phyloP scores from a whole-genome alignment of 2,797 vertebrate species.

The Lepus oiostolus region DNA sequence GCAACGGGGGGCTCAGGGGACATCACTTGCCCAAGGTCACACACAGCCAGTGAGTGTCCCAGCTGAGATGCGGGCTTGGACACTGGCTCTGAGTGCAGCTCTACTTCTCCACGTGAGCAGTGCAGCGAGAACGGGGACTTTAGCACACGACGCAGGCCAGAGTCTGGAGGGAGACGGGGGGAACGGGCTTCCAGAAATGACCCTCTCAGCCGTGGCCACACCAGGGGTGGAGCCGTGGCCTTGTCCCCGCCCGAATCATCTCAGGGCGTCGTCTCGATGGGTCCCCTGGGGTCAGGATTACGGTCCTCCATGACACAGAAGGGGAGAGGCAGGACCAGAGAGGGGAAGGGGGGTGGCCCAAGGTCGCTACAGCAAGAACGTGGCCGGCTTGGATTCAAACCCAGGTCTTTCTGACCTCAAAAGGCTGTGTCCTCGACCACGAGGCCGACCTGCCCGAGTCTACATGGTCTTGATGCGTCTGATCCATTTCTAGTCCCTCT shows the following conservation, averaged over 20 bases:
- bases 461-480: background rate
- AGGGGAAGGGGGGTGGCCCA: background rate
- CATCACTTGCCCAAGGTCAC: background rate
- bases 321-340: background rate
- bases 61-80: background rate
- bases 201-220: accelerated
- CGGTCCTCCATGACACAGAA: background rate
- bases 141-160: no score
- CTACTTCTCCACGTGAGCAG: background rate
- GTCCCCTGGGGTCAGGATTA: background rate
- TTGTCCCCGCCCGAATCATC: accelerated
- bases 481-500: background rate
- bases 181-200: background rate
- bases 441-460: background rate
- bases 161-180: background rate
- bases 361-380: slow-evolving; percentile 17
- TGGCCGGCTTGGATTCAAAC: background rate
- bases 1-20: background rate
- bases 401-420: background rate
- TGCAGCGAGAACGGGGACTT: background rate
- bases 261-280: background rate
- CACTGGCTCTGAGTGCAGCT: background rate
- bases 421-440: background rate
- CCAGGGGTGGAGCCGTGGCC: accelerated
- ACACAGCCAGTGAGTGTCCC: background rate